Base-by-base conservation (phyloP, 2,888 invertebrate species). In the Trissolcus japonicus region DNA sequence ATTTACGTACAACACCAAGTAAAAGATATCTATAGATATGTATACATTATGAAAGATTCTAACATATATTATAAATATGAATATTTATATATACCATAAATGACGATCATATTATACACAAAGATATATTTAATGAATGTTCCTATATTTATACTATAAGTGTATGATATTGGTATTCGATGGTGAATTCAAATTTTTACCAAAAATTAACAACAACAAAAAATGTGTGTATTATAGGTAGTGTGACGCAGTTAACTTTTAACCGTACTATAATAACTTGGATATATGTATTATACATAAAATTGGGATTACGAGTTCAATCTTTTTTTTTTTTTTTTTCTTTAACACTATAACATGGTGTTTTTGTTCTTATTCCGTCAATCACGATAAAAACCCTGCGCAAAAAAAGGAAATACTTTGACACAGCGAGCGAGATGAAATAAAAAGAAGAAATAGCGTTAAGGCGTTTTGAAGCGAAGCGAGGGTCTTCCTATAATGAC, bases 401-500 rank as follows among this genome's bases (percentile, higher is more conserved):
- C 76, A 54, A 65, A 62, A 71, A 21, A 21, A 21, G 4, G 4
- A 62, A 68, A 62, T 59, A 57, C 62, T 72, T 69, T 59, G 63
- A 68, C 66, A 63, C 67, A 51, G 69, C 66, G 76, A 63, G 78
- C 68, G 71, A 67, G 62, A 79, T 55, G 71, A 63, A 74, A 56
- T 65, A 77, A 71, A 75, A 72, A 67, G 79, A 80, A 78, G 66
- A 76, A 79, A 79, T 73, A 77, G 82, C 79, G 73, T 80, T 78
- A 78, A 74, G 80, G 80, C 76, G 80, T 83, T 80, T 84, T 83
- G 83, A 83, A 85, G 83, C 80, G 84, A 85, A 83, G 86, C 86
- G 86, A 86, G 88, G 88, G 88, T 88, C 89, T 89, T 89, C 89
- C 89, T 89, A 88, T 85, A 88, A 85, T 88, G 88, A 89, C 89